Percentiles rank a stretch among this genome's conserved stretches.
These are phyloP conservation scores for Semicossyphus pulcher DNA, from an alignment of 2,113 vertebrate species.

Conservation along the genomic window DNA sequence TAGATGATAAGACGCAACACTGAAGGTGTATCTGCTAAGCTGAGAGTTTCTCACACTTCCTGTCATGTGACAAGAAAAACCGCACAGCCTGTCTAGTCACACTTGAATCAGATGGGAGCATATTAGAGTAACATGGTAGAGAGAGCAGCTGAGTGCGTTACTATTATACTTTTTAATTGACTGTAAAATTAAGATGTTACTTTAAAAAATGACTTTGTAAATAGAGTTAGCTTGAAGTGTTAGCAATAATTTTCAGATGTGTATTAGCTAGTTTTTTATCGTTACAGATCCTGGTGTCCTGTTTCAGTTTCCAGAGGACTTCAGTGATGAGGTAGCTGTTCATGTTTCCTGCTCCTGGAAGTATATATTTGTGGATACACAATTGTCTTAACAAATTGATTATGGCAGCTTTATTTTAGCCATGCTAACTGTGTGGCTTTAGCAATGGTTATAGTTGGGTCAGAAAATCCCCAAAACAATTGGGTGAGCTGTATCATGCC, in stretches of 20 bases:
- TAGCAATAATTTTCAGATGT: not conserved
- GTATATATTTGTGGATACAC: not conserved
- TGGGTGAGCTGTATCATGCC: too few relatives aligned
- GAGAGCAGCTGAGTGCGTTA: not conserved
- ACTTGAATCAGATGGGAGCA: constrained; percentile 15
- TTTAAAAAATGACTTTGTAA: not conserved
- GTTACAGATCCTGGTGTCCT: constrained; percentile 77
- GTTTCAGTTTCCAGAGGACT: constrained; percentile 82
- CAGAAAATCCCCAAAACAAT: too few relatives aligned
- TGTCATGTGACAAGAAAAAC: constrained; percentile 75
- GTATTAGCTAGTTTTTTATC: not conserved
- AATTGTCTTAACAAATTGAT: not conserved
- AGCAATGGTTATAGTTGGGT: not conserved
- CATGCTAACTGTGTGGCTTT: too few relatives aligned
- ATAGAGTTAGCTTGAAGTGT: not conserved
- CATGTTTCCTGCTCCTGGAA: not conserved
- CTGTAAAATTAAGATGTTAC: too few relatives aligned
- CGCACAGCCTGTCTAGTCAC: constrained; percentile 51
- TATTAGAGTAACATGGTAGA: not conserved
- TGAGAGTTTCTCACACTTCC: constrained; percentile 68
- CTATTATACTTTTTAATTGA: too few relatives aligned
- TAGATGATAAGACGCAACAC: not conserved
- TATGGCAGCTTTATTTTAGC: too few relatives aligned
- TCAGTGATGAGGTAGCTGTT: constrained; percentile 66
- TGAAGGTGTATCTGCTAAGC: constrained; percentile 26